Base-by-base conservation (phyloP, 35 echinoderm and acorn worm genomes). In the Diadema setosum region DNA sequence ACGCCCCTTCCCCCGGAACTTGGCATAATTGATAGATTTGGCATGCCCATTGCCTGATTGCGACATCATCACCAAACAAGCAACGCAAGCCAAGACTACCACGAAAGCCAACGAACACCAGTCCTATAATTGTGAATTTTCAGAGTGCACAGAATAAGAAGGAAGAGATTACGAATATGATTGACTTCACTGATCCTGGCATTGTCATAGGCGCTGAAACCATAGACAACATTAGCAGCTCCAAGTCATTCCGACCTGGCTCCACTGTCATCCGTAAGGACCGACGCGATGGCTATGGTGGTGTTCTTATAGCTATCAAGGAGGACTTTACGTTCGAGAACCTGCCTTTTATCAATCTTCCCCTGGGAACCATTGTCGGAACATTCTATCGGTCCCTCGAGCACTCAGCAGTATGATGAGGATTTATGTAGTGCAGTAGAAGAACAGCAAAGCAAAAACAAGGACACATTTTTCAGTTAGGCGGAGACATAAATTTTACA, bases 161-260 rank as follows among this genome's bases (percentile, higher is more conserved):
- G 5, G 56, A 52, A 58, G 83, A 85, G 3, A 5, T 65, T 23
- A 49, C 42, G 2, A 23, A 49, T 29, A 50, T 45, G 45, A 50
- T 83, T 57, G 81, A 83, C 46, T 15, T 29, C 6, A 52, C 49
- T 29, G 59, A 80, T 24, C 69, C 86, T 1, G 27, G 74, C 33
- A 88, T 88, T 32, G 33, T 88, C 5, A 36, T 86, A 29, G 70
- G 70, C 2, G 81, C 86, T 4, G 86, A 88, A 23, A 87, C 84
- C 14, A 87, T 45, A 27, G 23, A 26, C 2, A 24, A 65, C 21
- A 87, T 74, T 0, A 69, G 40, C 33, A 44, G 55, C 6, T 70
- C 31, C 49, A 64, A 73, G 24, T n/a, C 45, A 1, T 86, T 86
- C 39, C 84, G 60, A 2, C 4, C 37, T 45, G 49, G 41, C 5